A percentile compares a stretch with the other conserved stretches of the same genome.
Evolutionary conservation across 2,888 invertebrate species (phyloP).

Genomic region (Agrotis clavis): DNA sequence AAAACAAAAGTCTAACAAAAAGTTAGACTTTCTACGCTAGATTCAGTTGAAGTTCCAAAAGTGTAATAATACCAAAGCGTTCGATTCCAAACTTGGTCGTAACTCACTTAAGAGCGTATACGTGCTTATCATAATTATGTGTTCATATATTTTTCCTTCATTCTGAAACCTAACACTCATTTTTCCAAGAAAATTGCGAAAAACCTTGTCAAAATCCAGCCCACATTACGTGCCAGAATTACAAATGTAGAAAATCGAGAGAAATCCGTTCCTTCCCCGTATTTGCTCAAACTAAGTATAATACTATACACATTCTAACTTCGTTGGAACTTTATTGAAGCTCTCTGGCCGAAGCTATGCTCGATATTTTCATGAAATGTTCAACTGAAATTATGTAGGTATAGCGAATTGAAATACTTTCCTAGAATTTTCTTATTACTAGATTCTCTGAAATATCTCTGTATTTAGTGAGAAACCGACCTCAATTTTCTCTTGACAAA

Average conservation of each 20-base stretch:
- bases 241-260: slow-evolving; percentile 1
- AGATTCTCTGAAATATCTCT: background rate
- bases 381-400: background rate
- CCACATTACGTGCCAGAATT: slow-evolving; percentile 9
- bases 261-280: no score
- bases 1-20: no score
- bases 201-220: background rate
- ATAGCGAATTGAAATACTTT: background rate
- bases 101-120: background rate
- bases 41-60: background rate
- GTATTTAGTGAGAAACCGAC: background rate
- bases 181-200: background rate
- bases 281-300: background rate
- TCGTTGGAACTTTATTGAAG: background rate
- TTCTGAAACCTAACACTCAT: background rate
- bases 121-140: background rate
- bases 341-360: background rate
- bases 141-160: background rate
- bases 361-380: background rate
- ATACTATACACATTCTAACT: background rate
- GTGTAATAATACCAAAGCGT: background rate
- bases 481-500: background rate
- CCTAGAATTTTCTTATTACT: background rate
- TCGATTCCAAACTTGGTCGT: background rate
- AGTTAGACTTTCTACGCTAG: background rate